A percentile compares a stretch with the other conserved stretches of the same genome.
These are phyloP conservation scores for Marmota flaviventris DNA, from an alignment of 2,113 vertebrate genomes.

Conservation along the genomic window DNA sequence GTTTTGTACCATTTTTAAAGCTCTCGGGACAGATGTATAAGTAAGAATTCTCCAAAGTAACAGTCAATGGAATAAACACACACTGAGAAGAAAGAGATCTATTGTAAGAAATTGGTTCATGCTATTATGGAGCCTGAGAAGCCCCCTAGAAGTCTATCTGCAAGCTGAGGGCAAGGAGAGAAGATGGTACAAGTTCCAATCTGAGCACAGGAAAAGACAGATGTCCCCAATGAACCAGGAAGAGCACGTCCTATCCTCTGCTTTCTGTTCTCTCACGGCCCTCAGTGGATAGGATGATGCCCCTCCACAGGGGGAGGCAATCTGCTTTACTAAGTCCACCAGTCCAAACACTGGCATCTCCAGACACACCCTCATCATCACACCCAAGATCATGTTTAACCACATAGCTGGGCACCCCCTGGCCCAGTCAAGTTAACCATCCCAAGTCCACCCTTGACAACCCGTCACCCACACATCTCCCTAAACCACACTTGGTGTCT, in stretches of 20 bases:
- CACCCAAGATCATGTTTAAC: no score
- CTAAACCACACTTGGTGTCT: not conserved
- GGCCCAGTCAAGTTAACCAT: not conserved
- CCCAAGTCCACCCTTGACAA: no score
- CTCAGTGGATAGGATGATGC: not conserved
- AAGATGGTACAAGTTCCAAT: not conserved
- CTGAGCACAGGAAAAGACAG: no score
- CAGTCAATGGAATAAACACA: fast-evolving
- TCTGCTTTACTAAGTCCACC: not conserved
- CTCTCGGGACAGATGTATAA: not conserved
- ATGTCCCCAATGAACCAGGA: not conserved
- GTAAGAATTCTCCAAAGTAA: not conserved
- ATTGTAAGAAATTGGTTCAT: no score
- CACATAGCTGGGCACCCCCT: not conserved
- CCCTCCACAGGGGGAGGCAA: no score
- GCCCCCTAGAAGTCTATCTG: not conserved
- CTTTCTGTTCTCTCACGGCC: no score
- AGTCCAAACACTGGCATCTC: not conserved
- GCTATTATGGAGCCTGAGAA: not conserved
- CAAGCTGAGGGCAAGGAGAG: not conserved
- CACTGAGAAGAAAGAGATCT: not conserved
- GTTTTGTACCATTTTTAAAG: not conserved
- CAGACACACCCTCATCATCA: no score
- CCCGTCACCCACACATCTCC: fast-evolving
- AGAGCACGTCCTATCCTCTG: not conserved